phyloP scores from a whole-genome alignment of 2,113 vertebrate species.

The Hippocampus barbouri region DNA sequence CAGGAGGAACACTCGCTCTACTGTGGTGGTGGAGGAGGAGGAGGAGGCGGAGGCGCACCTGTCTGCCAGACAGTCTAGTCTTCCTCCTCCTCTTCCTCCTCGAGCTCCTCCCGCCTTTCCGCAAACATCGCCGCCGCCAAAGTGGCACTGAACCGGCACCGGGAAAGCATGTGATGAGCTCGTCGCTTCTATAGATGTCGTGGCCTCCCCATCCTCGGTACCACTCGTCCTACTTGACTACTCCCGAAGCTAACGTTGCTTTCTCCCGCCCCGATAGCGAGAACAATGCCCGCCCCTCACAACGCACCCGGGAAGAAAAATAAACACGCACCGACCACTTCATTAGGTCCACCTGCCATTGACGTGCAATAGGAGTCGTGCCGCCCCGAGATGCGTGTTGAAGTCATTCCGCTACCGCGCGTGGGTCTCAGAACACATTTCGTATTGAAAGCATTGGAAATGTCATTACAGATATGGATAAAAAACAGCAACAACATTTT shows the following conservation, averaged over 20 bases:
- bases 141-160: constrained; percentile 38
- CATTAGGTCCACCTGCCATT: not conserved
- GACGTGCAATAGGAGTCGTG: not conserved
- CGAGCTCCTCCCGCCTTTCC: constrained; percentile 6
- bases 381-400: no score
- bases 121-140: constrained; percentile 26
- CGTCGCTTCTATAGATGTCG: not conserved
- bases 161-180: constrained; percentile 50
- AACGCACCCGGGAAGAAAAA: not conserved
- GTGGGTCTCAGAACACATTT: no score
- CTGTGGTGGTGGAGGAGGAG: constrained; percentile 21
- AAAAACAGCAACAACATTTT: no score
- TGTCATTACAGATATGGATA: no score
- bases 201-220: not conserved
- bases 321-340: not conserved
- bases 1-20: constrained; percentile 5
- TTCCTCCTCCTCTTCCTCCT: constrained; percentile 35
- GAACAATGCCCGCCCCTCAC: constrained; percentile 38
- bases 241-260: constrained; percentile 8
- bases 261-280: constrained; percentile 16
- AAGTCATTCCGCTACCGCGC: not conserved
- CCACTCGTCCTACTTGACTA: not conserved
- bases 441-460: no score
- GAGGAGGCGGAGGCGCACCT: constrained; percentile 56
- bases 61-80: constrained; percentile 53